phyloP scores from a whole-genome alignment of 2,797 vertebrate genomes.

The Novumbra hubbsi region DNA sequence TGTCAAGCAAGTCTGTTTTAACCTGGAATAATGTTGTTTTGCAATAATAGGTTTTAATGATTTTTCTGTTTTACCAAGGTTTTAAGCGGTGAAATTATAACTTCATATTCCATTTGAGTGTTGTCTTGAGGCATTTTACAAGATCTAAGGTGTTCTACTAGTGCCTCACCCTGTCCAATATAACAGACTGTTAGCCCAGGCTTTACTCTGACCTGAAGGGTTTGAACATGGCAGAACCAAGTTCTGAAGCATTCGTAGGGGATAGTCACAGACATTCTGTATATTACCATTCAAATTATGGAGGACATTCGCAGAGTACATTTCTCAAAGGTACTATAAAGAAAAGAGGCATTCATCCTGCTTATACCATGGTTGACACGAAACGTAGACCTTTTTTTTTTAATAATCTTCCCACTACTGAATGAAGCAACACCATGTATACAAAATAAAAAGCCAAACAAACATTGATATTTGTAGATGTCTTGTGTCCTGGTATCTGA shows the following conservation, averaged over 20 bases:
- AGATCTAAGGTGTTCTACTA: background rate
- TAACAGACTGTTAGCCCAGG: background rate
- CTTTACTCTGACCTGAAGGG: background rate
- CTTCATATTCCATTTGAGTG: background rate
- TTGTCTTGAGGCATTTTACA: too few species aligned
- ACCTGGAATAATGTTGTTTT: background rate
- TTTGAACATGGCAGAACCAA: background rate
- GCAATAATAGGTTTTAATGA: conserved; percentile 1
- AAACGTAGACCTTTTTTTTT: background rate
- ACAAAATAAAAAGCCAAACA: conserved; percentile 62
- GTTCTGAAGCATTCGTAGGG: background rate
- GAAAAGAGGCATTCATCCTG: too few species aligned
- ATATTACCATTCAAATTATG: too few species aligned
- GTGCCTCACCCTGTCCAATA: background rate
- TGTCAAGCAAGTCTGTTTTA: background rate
- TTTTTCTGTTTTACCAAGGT: conserved; percentile 4
- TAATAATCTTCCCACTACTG: conserved; percentile 39
- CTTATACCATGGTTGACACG: too few species aligned
- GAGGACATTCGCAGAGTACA: too few species aligned
- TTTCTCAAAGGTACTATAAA: too few species aligned
- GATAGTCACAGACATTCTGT: too few species aligned
- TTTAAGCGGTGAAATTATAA: background rate
- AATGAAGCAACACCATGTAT: conserved; percentile 47
- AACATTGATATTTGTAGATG: conserved; percentile 55
- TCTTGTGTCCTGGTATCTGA: conserved; percentile 54